A percentile compares a stretch with the other conserved stretches of the same genome.
Evolutionary conservation across 2,888 invertebrate species (phyloP).

Genomic region (Limnephilus auricula): DNA sequence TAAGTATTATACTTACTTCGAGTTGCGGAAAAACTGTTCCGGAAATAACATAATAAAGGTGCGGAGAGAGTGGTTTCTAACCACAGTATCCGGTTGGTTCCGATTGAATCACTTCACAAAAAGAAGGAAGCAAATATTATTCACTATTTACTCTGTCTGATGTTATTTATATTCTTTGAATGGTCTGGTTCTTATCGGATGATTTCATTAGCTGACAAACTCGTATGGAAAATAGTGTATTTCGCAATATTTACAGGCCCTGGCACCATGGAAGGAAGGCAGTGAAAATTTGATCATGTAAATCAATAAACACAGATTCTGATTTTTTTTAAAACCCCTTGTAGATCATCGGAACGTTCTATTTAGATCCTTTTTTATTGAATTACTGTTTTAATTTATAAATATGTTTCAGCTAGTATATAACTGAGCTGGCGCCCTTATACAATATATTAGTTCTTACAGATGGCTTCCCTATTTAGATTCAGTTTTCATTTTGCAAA

Average conservation of each 20-base stretch:
- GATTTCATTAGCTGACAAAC: background rate
- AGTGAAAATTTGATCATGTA: background rate
- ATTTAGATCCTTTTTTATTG: no score
- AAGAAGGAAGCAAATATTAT: background rate
- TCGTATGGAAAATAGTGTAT: background rate
- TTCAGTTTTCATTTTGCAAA: no score
- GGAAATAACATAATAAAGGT: conserved; percentile 31
- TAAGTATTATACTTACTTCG: background rate
- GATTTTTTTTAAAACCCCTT: no score
- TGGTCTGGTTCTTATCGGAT: background rate
- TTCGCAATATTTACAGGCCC: background rate
- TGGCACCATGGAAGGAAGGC: background rate
- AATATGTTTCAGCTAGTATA: no score
- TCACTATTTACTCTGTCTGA: background rate
- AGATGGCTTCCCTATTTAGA: no score
- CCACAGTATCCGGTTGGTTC: conserved; percentile 29
- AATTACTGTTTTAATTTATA: no score
- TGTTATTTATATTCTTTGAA: background rate
- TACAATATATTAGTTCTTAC: no score
- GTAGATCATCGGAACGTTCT: no score
- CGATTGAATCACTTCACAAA: background rate
- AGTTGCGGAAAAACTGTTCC: conserved; percentile 15
- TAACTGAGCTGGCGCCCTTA: no score
- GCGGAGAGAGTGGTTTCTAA: conserved; percentile 1
- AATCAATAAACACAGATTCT: background rate